These are phyloP conservation scores for Hyles euphorbiae DNA, from an alignment of 1,140 invertebrate genomes.

Conservation along the genomic window DNA sequence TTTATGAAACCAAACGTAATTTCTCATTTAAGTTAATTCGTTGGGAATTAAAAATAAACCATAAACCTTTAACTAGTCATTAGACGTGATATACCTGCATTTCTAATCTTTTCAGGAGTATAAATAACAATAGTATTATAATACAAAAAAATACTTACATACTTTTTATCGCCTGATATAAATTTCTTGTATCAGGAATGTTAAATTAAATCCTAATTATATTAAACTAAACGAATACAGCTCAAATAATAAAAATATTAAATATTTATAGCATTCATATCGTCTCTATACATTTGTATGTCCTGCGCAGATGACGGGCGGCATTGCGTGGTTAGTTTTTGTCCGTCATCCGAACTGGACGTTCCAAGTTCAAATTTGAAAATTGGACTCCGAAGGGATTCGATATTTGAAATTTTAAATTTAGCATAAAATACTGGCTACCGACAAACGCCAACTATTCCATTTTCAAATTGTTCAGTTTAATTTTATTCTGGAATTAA, in stretches of 20 bases:
- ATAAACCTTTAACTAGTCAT: too few relatives aligned
- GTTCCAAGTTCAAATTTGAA: constrained; percentile 74
- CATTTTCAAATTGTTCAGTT: not conserved
- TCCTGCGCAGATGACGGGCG: constrained; percentile 61
- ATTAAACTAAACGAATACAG: too few relatives aligned
- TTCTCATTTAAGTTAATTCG: too few relatives aligned
- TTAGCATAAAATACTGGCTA: constrained; percentile 56
- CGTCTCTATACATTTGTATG: constrained; percentile 35
- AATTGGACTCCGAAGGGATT: constrained; percentile 63
- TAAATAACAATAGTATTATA: too few relatives aligned
- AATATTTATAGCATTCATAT: constrained; percentile 1
- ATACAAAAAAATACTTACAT: too few relatives aligned
- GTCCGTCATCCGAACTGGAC: constrained; percentile 70
- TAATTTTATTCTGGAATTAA: constrained; percentile 1
- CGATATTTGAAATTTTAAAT: constrained; percentile 71
- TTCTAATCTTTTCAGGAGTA: too few relatives aligned
- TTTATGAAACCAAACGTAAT: too few relatives aligned
- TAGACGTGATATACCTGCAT: too few relatives aligned
- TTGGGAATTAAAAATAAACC: too few relatives aligned
- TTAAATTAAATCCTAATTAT: too few relatives aligned
- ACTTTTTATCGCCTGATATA: too few relatives aligned
- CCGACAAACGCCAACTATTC: constrained; percentile 8
- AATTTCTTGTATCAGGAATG: too few relatives aligned
- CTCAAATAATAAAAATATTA: not conserved
- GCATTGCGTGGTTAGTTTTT: constrained; percentile 72